Base-by-base conservation (phyloP, 2,888 invertebrate species). In the Nomada lathburiana region DNA sequence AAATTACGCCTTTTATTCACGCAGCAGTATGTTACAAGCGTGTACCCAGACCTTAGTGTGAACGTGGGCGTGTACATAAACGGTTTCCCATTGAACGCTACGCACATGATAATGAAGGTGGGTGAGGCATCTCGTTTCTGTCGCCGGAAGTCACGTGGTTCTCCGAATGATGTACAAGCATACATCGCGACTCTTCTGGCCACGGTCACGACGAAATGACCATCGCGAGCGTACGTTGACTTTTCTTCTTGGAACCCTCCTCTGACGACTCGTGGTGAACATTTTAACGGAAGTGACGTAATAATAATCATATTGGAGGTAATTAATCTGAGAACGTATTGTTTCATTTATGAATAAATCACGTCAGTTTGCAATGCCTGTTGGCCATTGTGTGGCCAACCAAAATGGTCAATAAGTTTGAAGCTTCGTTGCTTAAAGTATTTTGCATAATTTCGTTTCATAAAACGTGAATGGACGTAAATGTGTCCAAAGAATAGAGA, bases 101-200 rank as follows among this genome's bases (percentile, higher is more conserved):
- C 87, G 80, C 79, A 87, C 88, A 89, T 89, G 84, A 89, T 87
- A 89, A 90, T 88, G 77, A 89, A 87, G 83, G 76, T 90, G 86
- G 88, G 88, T 70, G 89, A 86, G 88, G 87, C 80, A 57, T 70
- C 76, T 80, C 76, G 57, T 57, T 57, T 57, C 57, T 57, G 57
- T 57, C 26, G 20, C 57, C 57, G 57, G 57, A 57, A 23, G 71
- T 53, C 76, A 67, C 76, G 69, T 59, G 18, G 18, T 18, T 29
- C 59, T 59, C 7, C 59, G 20, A 18, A 11, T 20, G 11, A 20
- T 53, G 42, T 18, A 44, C 44, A 42, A 44, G 62, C 42, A 63
- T 44, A 16, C 20, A 20, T 44, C 44, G 62, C 42, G 2, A 29
- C 16, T 64, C 47, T 50, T 44, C 44, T 50, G 26, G 16, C 47